A percentile compares a stretch with the other conserved stretches of the same genome.
phyloP scores from a whole-genome alignment of 2,888 invertebrate genomes.

The Miltochrista miniata region DNA sequence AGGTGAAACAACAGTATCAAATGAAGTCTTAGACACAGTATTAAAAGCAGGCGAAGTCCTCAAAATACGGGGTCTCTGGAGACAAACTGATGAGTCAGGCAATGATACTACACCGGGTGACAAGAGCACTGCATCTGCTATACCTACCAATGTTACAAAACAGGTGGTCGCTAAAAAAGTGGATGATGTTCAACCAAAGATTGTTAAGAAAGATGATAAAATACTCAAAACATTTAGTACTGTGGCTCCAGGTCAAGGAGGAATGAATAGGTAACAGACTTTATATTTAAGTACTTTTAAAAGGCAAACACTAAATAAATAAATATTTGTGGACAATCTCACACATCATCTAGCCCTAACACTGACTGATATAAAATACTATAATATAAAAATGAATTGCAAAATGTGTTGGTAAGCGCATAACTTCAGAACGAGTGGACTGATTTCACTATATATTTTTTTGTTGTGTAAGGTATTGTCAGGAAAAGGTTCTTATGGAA shows the following conservation, averaged over 20 bases:
- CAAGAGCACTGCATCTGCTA: slow-evolving; percentile 49
- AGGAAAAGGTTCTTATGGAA: too few species aligned
- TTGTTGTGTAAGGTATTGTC: too few species aligned
- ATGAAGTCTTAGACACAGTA: slow-evolving; percentile 92
- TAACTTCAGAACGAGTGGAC: too few species aligned
- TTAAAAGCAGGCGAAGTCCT: slow-evolving; percentile 92
- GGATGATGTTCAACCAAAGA: slow-evolving; percentile 61
- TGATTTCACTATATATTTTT: too few species aligned
- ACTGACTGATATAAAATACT: too few species aligned
- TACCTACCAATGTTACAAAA: slow-evolving; percentile 52
- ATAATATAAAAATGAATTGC: too few species aligned
- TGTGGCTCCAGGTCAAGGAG: slow-evolving; percentile 55
- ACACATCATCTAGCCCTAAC: too few species aligned
- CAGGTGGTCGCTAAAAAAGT: slow-evolving; percentile 54
- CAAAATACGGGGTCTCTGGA: slow-evolving; percentile 91
- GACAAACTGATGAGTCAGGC: slow-evolving; percentile 83
- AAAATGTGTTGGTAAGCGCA: too few species aligned
- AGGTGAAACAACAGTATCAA: slow-evolving; percentile 92
- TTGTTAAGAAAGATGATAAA: slow-evolving; percentile 79
- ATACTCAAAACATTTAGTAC: slow-evolving; percentile 70
- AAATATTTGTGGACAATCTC: too few species aligned
- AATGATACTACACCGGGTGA: slow-evolving; percentile 58
- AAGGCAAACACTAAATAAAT: too few species aligned
- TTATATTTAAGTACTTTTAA: too few species aligned
- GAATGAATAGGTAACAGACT: slow-evolving; percentile 51